Conservation (phyloP, 2,113 vertebrate species). For the Manacus vitellinus region DNA sequence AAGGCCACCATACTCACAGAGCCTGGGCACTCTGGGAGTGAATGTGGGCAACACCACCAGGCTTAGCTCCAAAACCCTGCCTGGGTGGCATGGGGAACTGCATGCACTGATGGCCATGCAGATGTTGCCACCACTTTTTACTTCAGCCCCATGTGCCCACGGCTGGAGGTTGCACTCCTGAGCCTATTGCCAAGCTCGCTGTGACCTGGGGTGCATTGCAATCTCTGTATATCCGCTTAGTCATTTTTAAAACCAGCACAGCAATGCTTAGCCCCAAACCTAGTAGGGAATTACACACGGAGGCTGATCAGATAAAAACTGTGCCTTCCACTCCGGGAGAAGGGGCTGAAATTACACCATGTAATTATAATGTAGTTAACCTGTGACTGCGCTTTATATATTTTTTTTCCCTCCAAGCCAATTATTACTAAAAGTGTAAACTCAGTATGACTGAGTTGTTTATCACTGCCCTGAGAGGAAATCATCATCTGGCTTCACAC, state of each 20-base stretch:
- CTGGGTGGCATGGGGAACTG: rapidly evolving
- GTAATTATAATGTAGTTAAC: slow-evolving; percentile 58
- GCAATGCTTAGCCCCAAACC: slow-evolving; percentile 61
- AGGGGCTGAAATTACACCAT: slow-evolving; percentile 47
- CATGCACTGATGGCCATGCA: rapidly evolving
- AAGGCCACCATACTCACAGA: background rate
- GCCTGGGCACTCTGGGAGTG: rapidly evolving
- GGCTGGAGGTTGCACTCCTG: background rate
- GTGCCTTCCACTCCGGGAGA: slow-evolving; percentile 40
- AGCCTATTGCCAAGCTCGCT: background rate
- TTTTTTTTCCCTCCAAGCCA: slow-evolving; percentile 26
- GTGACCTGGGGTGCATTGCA: rapidly evolving
- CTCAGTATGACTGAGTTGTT: slow-evolving; percentile 45
- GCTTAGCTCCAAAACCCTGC: background rate
- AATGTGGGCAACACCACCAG: background rate
- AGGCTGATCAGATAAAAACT: slow-evolving; percentile 54
- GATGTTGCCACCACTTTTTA: background rate
- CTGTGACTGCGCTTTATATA: background rate
- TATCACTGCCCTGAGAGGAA: slow-evolving; percentile 43
- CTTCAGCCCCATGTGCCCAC: rapidly evolving
- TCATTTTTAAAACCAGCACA: slow-evolving; percentile 28
- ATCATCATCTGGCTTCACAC: background rate
- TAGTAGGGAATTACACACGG: background rate
- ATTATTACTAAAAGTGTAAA: slow-evolving; percentile 49
- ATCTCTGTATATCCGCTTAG: background rate